These are phyloP conservation scores for Polydrusus pterygomalis DNA, from an alignment of 2,888 invertebrate genomes.

Conservation along the genomic window DNA sequence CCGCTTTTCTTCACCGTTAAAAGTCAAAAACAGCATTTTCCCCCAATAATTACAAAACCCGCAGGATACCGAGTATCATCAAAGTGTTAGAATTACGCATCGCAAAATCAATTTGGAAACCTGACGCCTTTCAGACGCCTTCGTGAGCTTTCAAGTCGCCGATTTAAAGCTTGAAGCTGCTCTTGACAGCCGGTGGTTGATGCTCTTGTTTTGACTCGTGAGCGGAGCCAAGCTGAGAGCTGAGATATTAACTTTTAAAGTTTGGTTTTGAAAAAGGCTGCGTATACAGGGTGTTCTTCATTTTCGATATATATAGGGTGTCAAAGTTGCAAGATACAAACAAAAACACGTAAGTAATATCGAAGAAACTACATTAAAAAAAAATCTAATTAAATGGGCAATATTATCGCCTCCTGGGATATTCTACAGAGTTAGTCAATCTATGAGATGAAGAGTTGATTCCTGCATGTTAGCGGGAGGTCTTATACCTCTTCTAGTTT, in stretches of 20 bases:
- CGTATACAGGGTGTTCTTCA: too few relatives aligned
- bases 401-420: too few relatives aligned
- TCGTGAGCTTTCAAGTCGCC: slow-evolving; percentile 47
- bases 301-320: too few relatives aligned
- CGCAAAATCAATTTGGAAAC: slow-evolving; percentile 67
- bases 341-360: too few relatives aligned
- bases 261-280: not conserved
- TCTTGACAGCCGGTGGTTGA: slow-evolving; percentile 50
- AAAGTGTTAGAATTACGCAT: slow-evolving; percentile 69
- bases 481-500: too few relatives aligned
- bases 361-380: too few relatives aligned
- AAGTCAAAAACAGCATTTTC: slow-evolving; percentile 63
- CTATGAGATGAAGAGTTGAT: too few relatives aligned
- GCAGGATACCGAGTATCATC: slow-evolving; percentile 68
- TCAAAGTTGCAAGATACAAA: too few relatives aligned
- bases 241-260: slow-evolving; percentile 43
- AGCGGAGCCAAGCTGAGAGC: slow-evolving; percentile 12
- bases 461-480: too few relatives aligned
- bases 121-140: slow-evolving; percentile 48
- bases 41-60: slow-evolving; percentile 69
- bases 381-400: too few relatives aligned
- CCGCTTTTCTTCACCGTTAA: slow-evolving; percentile 40
- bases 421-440: too few relatives aligned
- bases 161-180: slow-evolving; percentile 60
- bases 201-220: slow-evolving; percentile 53